These are phyloP conservation scores for Tiphia femorata DNA, from an alignment of 2,888 invertebrate genomes.

Conservation along the genomic window DNA sequence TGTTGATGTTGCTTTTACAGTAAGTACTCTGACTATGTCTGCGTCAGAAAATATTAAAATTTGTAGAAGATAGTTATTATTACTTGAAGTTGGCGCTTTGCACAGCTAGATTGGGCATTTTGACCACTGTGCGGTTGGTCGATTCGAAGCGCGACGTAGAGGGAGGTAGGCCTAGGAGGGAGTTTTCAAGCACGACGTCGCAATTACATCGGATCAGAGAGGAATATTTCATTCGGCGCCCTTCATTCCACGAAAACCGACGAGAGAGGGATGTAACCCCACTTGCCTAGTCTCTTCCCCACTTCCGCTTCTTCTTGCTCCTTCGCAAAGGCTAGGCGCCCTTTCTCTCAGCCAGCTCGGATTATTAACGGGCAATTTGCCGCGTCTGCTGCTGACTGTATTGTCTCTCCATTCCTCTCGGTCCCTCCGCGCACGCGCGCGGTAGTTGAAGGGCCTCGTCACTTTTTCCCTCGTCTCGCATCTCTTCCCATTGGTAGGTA, in stretches of 20 bases:
- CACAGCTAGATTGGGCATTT: constrained; percentile 11
- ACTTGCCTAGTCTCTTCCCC: constrained; percentile 10
- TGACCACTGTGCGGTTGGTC: no score
- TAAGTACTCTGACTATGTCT: no score
- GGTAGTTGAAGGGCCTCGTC: constrained; percentile 25
- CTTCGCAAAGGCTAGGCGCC: background rate
- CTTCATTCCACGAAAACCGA: constrained; percentile 43
- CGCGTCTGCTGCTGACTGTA: constrained; percentile 67
- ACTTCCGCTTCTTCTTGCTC: constrained; percentile 16
- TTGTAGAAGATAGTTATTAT: no score
- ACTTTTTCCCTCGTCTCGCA: constrained; percentile 9
- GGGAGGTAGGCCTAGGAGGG: constrained; percentile 38
- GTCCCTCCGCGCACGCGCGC: constrained; percentile 33
- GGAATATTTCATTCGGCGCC: constrained; percentile 62
- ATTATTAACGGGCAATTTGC: constrained; percentile 69
- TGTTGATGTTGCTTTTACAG: no score
- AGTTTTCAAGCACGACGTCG: constrained; percentile 60
- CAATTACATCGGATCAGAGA: constrained; percentile 67
- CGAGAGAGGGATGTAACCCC: constrained; percentile 16
- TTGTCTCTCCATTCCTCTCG: constrained; percentile 58
- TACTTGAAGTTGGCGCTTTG: background rate
- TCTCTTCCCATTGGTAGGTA: constrained; percentile 37
- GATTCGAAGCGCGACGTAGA: constrained; percentile 10
- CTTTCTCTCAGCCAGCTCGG: constrained; percentile 43
- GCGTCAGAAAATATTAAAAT: no score